phyloP scores from a whole-genome alignment of 2,888 invertebrate species.

The Spodoptera exigua region DNA sequence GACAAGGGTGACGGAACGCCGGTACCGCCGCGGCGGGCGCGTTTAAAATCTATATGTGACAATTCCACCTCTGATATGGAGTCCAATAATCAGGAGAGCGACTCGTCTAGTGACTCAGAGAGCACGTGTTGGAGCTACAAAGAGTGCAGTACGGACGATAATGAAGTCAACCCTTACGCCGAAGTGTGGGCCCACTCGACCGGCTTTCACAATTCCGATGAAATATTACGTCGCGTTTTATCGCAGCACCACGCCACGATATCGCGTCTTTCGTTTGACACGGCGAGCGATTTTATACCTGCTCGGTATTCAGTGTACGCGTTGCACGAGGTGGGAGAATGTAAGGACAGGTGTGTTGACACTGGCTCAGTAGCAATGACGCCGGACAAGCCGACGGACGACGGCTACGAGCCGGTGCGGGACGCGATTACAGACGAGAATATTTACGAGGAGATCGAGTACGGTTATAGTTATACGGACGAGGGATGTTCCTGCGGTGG shows the following conservation, averaged over 20 bases:
- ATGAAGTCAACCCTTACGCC: constrained; percentile 77
- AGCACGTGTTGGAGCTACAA: constrained; percentile 87
- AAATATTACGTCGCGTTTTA: constrained; percentile 76
- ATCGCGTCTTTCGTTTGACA: constrained; percentile 81
- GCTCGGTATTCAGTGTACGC: constrained; percentile 79
- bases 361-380: constrained; percentile 81
- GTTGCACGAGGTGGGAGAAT: constrained; percentile 82
- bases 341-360: constrained; percentile 76
- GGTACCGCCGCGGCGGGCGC: constrained; percentile 73
- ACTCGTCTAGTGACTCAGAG: constrained; percentile 80
- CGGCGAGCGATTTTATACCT: constrained; percentile 78
- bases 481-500: constrained; percentile 85
- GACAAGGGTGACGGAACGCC: constrained; percentile 72
- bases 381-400: constrained; percentile 82
- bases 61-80: constrained; percentile 56
- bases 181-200: constrained; percentile 83
- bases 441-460: constrained; percentile 86
- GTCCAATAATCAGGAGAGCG: constrained; percentile 59
- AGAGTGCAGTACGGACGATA: constrained; percentile 77
- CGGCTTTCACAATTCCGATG: constrained; percentile 85
- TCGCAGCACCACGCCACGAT: constrained; percentile 78
- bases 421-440: constrained; percentile 85
- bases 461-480: constrained; percentile 80
- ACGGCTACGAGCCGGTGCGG: constrained; percentile 84
- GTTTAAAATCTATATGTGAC: constrained; percentile 65